Percentiles rank a stretch among this genome's conserved stretches.
Evolutionary conservation across 2,113 vertebrate genomes (phyloP).

Genomic region (Condylura cristata): DNA sequence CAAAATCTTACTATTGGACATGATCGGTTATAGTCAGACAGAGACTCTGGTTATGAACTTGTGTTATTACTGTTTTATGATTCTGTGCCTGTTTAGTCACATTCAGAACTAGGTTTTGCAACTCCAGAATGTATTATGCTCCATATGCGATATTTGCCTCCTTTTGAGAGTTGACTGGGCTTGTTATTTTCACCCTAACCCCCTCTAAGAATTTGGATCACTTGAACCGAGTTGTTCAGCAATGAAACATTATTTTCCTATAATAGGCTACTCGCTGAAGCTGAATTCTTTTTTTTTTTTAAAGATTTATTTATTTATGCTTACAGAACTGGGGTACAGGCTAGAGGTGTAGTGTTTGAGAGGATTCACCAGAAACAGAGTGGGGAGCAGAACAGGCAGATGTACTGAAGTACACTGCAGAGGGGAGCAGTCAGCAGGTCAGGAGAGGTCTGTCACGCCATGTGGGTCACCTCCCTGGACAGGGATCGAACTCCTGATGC

Average conservation of each 20-base stretch:
- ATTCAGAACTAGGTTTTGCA: not conserved
- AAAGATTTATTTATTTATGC: no score
- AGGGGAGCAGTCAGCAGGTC: no score
- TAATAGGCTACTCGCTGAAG: not conserved
- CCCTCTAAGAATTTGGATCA: not conserved
- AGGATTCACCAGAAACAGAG: no score
- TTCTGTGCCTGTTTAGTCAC: not conserved
- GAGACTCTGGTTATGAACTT: not conserved
- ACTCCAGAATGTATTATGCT: not conserved
- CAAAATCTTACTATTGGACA: not conserved
- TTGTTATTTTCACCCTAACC: not conserved
- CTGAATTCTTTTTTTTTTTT: not conserved
- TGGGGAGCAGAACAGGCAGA: no score
- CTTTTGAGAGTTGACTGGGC: not conserved
- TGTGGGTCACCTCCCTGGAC: no score
- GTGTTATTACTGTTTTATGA: not conserved
- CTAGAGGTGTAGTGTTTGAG: no score
- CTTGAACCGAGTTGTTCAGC: not conserved
- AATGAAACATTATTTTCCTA: slow-evolving; percentile 28
- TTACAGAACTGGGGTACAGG: no score
- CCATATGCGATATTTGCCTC: not conserved
- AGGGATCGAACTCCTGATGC: no score
- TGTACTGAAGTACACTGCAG: no score
- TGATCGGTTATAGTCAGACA: not conserved
- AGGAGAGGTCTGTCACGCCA: no score